These are phyloP conservation scores for Araneus ventricosus DNA, from an alignment of 1,140 invertebrate genomes.

Conservation along the genomic window DNA sequence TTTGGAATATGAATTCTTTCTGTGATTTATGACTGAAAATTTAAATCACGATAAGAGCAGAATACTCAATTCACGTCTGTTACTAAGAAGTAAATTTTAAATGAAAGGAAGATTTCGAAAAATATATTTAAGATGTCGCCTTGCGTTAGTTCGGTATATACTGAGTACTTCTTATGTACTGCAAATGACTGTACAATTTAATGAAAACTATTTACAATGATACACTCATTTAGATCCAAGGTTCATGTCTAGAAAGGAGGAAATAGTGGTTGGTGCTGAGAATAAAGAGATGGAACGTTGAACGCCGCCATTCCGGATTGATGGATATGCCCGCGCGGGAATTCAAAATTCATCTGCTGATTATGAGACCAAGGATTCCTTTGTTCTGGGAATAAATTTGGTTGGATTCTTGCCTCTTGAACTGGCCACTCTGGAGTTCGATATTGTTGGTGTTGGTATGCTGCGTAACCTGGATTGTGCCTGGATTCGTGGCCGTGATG, in stretches of 20 bases:
- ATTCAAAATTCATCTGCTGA: not conserved
- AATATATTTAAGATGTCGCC: no score
- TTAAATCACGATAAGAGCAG: no score
- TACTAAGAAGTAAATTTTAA: no score
- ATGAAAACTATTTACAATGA: not conserved
- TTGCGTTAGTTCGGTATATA: no score
- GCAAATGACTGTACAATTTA: not conserved
- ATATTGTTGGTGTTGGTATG: not conserved
- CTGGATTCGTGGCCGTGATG: conserved; percentile 45
- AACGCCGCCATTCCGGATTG: not conserved
- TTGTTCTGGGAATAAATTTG: not conserved
- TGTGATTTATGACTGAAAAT: no score
- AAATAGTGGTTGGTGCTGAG: not conserved
- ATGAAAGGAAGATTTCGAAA: no score
- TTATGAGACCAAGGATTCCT: not conserved
- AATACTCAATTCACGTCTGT: no score
- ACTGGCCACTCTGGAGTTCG: not conserved
- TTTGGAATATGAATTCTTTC: no score
- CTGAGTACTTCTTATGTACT: not conserved
- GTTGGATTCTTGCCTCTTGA: not conserved
- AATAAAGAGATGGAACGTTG: not conserved
- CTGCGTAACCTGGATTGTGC: not conserved
- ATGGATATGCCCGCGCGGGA: not conserved
- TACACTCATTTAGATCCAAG: not conserved
- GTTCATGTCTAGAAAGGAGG: not conserved